These are phyloP conservation scores for Diadegma fenestrale DNA, from an alignment of 2,888 invertebrate genomes.

Conservation along the genomic window DNA sequence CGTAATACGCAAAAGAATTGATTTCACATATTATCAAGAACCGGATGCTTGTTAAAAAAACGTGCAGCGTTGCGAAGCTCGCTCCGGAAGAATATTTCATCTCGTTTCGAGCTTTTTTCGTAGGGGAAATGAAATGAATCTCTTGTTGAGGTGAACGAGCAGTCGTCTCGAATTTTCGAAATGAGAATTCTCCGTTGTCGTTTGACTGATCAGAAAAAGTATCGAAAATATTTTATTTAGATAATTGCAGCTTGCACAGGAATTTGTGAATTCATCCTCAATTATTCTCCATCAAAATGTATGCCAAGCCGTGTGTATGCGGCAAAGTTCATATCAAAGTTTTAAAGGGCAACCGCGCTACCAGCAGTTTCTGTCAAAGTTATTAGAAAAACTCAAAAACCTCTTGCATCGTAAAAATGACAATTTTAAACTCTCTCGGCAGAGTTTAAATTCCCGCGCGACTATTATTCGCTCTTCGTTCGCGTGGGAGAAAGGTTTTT, in stretches of 20 bases:
- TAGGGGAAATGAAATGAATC: neutral
- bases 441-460: too few relatives aligned
- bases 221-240: too few relatives aligned
- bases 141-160: neutral
- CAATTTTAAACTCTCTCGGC: too few relatives aligned
- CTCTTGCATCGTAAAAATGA: too few relatives aligned
- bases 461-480: too few relatives aligned
- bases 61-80: neutral
- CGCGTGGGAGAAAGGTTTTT: too few relatives aligned
- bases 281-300: neutral
- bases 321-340: neutral
- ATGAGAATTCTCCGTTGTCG: too few relatives aligned
- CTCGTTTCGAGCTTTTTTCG: neutral
- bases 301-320: neutral
- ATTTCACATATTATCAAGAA: neutral
- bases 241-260: neutral
- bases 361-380: neutral
- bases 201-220: too few relatives aligned
- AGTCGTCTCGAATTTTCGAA: too few relatives aligned
- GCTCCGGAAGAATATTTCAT: neutral
- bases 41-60: neutral
- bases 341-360: neutral
- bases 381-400: too few relatives aligned
- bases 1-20: too few relatives aligned
- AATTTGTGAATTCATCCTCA: conserved; percentile 1